A percentile compares a stretch with the other conserved stretches of the same genome.
Evolutionary conservation across 2,888 invertebrate species (phyloP).

Genomic region (Arctia plantaginis): DNA sequence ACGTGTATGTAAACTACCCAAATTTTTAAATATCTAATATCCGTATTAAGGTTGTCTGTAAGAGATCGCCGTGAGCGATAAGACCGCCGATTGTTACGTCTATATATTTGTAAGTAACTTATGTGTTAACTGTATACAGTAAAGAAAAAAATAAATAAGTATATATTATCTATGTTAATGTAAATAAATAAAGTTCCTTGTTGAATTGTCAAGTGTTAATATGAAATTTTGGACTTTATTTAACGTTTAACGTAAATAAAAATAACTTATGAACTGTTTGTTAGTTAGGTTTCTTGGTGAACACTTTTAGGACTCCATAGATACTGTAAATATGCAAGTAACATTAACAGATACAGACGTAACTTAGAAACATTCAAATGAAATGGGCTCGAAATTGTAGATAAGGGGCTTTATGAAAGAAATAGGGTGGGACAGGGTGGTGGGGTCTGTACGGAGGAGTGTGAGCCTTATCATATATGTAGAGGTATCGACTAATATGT

Average conservation of each 20-base stretch:
- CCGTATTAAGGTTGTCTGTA: no score
- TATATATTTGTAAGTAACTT: no score
- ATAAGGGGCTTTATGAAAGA: conserved; percentile 79
- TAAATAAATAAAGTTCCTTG: no score
- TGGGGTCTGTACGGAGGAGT: conserved; percentile 18
- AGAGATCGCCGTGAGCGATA: no score
- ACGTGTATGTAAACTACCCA: no score
- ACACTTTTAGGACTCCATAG: background rate
- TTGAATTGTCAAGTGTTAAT: no score
- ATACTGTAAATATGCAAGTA: conserved; percentile 10
- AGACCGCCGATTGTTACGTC: no score
- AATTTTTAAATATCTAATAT: no score
- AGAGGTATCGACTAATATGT: conserved; percentile 35
- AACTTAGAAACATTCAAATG: conserved; percentile 76
- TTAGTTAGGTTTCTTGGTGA: background rate
- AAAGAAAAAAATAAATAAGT: no score
- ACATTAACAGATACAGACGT: conserved; percentile 67
- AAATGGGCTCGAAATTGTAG: conserved; percentile 83
- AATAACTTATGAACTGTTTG: background rate
- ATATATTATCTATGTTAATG: no score
- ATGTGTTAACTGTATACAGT: no score
- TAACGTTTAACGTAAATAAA: background rate
- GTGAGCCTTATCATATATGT: conserved; percentile 24
- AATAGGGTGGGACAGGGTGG: conserved; percentile 61
- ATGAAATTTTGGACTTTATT: background rate